Conservation (phyloP, 2,113 vertebrate species). For the Lophotis ruficrista region DNA sequence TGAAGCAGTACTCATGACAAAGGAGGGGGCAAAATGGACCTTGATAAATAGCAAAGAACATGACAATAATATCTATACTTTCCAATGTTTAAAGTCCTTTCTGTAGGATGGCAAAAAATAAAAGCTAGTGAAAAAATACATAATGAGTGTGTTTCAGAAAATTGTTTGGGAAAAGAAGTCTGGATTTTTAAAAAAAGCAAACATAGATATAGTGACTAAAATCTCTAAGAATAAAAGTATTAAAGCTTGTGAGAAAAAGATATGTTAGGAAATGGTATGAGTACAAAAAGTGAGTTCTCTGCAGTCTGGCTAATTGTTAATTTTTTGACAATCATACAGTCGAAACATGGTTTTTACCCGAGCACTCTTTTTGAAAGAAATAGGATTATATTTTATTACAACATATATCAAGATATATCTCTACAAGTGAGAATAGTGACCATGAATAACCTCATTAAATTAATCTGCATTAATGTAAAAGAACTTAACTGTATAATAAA, state of each 20-base stretch:
- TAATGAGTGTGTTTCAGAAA: not conserved
- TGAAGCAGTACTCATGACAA: not conserved
- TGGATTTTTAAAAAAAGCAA: not conserved
- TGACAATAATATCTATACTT: not conserved
- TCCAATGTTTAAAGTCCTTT: not conserved
- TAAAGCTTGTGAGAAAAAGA: not conserved
- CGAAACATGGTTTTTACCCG: conserved; percentile 2
- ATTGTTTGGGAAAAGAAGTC: no score
- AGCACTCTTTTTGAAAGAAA: not conserved
- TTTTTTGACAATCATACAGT: conserved; percentile 5
- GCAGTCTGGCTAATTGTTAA: not conserved
- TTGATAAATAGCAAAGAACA: not conserved
- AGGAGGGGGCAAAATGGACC: not conserved
- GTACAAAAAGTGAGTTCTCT: not conserved
- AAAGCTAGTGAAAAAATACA: not conserved
- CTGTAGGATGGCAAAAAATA: not conserved
- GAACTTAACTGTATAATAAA: not conserved
- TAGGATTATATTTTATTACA: not conserved
- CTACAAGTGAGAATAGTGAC: not conserved
- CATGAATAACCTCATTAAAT: conserved; percentile 42
- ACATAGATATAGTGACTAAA: not conserved
- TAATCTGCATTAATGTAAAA: conserved; percentile 22
- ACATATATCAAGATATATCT: conserved; percentile 24
- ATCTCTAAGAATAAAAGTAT: not conserved
- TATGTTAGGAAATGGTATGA: not conserved